Evolutionary conservation across 2,797 vertebrate species (phyloP), one percentile per base, ranked within the genome.

Genomic region (Siniperca obscura): DNA sequence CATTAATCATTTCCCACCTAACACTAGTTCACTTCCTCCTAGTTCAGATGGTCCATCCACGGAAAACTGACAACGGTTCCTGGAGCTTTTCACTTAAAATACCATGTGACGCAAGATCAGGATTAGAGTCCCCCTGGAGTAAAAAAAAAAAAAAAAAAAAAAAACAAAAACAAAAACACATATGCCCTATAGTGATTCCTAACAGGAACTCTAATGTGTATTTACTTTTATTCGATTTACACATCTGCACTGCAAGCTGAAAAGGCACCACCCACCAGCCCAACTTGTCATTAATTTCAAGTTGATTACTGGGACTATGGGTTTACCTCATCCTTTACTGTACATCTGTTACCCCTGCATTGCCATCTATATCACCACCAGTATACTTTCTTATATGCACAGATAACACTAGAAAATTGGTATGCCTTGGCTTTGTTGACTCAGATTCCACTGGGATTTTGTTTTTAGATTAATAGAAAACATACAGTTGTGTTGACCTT

Each of bases 401-500:
- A 40, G 12, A 22, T 56, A 38, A 56, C 25, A 5, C 59, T 46
- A 22, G 12, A 46, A 5, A 0, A 22, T 25, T 14, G 42, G 50
- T 42, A 61, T 65, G 38, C 56, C 10, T 77, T 25, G 7, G 11
- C 27, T 56, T 64, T 22, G 21, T 57, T 72, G 13, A 38, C 30
- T 22, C 9, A 38, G 6, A 38, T 55, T 61, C 56, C 36, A 38
- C 27, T 25, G 16, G 19, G 14, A n/a, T 59, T 64, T 72, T 40
- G 27, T 60, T 74, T 50, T 62, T n/a, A 64, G 40, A 8, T 56
- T 74, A 70, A 38, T 11, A 40, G 13, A 17, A 70, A 48, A 64
- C 38, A 48, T 27, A 53, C 19, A 70, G 13, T 34, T 48, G 13
- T 9, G 8, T 12, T 50, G 42, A 22, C 46, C 34, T 27, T 56